Conservation (phyloP, 2,797 vertebrate genomes). For the Odontamblyopus lacepedii region DNA sequence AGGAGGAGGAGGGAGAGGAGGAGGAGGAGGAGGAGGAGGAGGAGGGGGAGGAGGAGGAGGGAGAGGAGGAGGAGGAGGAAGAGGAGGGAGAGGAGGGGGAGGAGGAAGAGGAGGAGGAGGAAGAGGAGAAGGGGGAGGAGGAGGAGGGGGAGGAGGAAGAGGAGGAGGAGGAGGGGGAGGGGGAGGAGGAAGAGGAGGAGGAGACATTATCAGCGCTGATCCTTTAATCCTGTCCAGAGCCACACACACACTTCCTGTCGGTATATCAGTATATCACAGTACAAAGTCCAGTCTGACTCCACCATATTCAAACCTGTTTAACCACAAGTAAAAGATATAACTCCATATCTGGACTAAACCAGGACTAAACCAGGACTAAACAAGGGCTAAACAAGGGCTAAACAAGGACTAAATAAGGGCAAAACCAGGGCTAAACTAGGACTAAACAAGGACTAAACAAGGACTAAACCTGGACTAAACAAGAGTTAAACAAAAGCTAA, state of each 20-base stretch:
- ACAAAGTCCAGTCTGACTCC: not conserved
- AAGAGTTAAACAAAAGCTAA: no score
- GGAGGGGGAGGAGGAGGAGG: no score
- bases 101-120: no score
- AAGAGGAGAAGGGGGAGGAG: not conserved
- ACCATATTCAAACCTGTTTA: no score
- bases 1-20: not conserved
- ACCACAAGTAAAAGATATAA: no score
- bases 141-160: not conserved
- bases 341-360: no score
- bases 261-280: conserved; percentile 7
- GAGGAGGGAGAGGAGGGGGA: not conserved
- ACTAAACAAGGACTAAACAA: no score
- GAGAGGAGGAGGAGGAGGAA: not conserved
- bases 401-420: no score
- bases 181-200: conserved; percentile 1
- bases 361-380: no score
- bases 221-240: conserved; percentile 70
- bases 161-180: not conserved
- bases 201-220: conserved; percentile 68
- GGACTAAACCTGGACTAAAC: no score
- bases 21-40: not conserved
- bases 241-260: conserved; percentile 30
- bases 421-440: no score
- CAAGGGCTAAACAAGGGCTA: no score